phyloP scores from a whole-genome alignment of 2,888 invertebrate species.

The Phasia obesa region DNA sequence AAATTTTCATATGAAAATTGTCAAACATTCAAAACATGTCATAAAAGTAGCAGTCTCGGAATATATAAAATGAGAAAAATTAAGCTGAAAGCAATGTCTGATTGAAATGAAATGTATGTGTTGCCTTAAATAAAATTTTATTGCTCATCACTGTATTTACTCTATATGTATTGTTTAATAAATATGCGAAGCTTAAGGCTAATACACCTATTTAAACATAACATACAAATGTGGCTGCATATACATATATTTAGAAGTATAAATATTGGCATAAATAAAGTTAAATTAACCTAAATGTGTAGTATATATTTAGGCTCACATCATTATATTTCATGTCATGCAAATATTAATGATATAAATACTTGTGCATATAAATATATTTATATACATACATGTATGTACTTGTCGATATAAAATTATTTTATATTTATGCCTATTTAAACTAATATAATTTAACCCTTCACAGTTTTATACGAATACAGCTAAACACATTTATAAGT shows the following conservation, averaged over 20 bases:
- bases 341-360: too few relatives aligned
- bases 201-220: slow-evolving; percentile 42
- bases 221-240: slow-evolving; percentile 9
- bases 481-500: background rate
- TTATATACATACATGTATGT: background rate
- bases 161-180: slow-evolving; percentile 38
- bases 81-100: too few relatives aligned
- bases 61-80: background rate
- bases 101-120: too few relatives aligned
- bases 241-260: slow-evolving; percentile 16
- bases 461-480: background rate
- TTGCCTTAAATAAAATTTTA: background rate
- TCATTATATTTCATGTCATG: slow-evolving; percentile 5
- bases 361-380: too few relatives aligned
- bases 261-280: slow-evolving; percentile 39
- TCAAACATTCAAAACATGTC: background rate
- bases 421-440: slow-evolving; percentile 8
- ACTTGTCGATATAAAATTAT: slow-evolving; percentile 11
- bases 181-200: slow-evolving; percentile 48
- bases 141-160: slow-evolving; percentile 7
- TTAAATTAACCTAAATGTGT: slow-evolving; percentile 61
- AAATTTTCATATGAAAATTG: background rate
- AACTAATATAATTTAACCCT: background rate
- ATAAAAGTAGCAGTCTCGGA: background rate
- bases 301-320: slow-evolving; percentile 45